Percentiles rank a stretch among this genome's conserved stretches.
These are phyloP conservation scores for Thereva unica DNA, from an alignment of 2,888 invertebrate genomes.

Conservation along the genomic window DNA sequence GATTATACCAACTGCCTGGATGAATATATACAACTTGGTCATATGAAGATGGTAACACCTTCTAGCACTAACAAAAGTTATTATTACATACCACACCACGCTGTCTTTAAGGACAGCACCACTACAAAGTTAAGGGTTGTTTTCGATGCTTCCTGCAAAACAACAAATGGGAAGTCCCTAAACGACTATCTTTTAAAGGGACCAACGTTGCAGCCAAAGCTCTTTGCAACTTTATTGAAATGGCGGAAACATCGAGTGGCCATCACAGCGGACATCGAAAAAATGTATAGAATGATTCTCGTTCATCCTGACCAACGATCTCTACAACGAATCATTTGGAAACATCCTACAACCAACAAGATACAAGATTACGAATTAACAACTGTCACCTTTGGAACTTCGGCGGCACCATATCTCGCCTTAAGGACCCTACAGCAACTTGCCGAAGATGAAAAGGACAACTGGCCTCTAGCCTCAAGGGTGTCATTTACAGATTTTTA, in stretches of 20 bases:
- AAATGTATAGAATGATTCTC: constrained; percentile 3
- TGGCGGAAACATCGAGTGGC: constrained; percentile 5
- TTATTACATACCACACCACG: not conserved
- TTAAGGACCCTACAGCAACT: constrained; percentile 12
- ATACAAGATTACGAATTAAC: not conserved
- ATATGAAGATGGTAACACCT: not conserved
- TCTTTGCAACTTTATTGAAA: constrained; percentile 3
- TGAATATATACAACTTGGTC: not conserved
- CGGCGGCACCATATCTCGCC: not conserved
- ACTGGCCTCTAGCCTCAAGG: not conserved
- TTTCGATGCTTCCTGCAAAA: not conserved
- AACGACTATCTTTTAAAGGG: constrained; percentile 8
- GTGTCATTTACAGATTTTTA: too few species aligned
- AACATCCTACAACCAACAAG: not conserved
- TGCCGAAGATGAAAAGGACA: not conserved
- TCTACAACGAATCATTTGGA: constrained; percentile 1
- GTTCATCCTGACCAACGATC: not conserved
- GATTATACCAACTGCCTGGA: not conserved
- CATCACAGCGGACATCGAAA: not conserved
- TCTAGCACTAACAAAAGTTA: too few species aligned
- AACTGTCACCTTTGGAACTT: not conserved
- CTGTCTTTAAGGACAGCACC: not conserved
- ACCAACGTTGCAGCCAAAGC: constrained; percentile 4
- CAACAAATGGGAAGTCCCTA: not conserved
- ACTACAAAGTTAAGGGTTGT: not conserved